A percentile compares a stretch with the other conserved stretches of the same genome.
phyloP scores from a whole-genome alignment of 2,113 vertebrate species.

The Stictonetta naevosa region DNA sequence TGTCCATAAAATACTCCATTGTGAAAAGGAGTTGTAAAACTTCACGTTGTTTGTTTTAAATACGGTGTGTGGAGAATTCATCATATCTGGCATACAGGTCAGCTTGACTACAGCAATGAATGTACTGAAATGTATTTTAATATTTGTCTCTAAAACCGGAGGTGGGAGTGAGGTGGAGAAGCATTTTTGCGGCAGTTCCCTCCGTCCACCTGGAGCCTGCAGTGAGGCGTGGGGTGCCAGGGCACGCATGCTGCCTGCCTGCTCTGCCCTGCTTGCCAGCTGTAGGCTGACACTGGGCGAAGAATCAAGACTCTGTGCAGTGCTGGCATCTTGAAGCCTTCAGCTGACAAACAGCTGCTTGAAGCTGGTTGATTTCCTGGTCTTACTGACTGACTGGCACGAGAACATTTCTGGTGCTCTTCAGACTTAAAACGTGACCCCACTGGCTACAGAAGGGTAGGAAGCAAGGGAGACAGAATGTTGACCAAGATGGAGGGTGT shows the following conservation, averaged over 20 bases:
- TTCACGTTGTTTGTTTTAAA: background rate
- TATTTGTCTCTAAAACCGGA: background rate
- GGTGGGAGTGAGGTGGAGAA: background rate
- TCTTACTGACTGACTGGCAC: background rate
- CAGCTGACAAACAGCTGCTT: background rate
- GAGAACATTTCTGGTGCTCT: background rate
- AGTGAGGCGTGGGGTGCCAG: background rate
- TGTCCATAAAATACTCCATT: background rate
- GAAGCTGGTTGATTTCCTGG: background rate
- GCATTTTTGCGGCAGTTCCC: background rate
- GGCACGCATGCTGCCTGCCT: accelerated
- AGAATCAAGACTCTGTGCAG: background rate
- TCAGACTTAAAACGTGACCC: background rate
- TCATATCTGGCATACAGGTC: background rate
- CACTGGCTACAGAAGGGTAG: background rate
- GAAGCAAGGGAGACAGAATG: background rate
- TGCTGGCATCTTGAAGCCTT: background rate
- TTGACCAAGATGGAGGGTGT: background rate
- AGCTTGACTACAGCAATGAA: background rate
- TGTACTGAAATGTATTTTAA: background rate
- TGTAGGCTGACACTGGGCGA: background rate
- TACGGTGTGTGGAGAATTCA: background rate
- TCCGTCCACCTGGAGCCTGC: background rate
- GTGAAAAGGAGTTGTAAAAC: background rate
- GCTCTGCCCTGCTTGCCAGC: background rate